A percentile compares a stretch with the other conserved stretches of the same genome.
These are phyloP conservation scores for Hephaestus fuliginosus DNA, from an alignment of 2,797 vertebrate species.

Conservation along the genomic window DNA sequence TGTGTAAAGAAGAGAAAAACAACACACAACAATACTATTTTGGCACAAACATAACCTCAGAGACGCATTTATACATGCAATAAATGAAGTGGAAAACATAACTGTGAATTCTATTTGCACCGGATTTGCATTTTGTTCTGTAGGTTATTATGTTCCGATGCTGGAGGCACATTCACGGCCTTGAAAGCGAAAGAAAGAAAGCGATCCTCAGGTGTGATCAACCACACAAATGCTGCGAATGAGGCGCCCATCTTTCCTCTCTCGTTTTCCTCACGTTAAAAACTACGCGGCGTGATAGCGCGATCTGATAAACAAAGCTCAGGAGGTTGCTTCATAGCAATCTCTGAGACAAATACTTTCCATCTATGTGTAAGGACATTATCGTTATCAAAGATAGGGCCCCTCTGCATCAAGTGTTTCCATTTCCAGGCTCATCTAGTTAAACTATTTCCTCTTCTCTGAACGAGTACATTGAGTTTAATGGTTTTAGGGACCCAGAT, in stretches of 20 bases:
- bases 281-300: not conserved
- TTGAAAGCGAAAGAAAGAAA: not conserved
- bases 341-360: not conserved
- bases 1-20: not conserved
- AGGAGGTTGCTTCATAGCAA: not conserved
- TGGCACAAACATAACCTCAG: not conserved
- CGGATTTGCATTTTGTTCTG: not conserved
- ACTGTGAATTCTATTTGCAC: not conserved
- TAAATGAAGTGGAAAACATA: not conserved
- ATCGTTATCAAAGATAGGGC: not conserved
- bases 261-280: not conserved
- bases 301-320: conserved; percentile 1
- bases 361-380: not conserved
- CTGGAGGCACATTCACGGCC: not conserved
- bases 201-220: conserved; percentile 15
- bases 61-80: not conserved
- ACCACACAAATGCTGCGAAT: conserved; percentile 10
- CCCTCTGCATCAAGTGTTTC: not conserved
- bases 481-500: not conserved
- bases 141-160: not conserved
- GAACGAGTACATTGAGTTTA: not conserved
- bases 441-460: conserved; percentile 14
- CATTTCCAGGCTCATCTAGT: conserved; percentile 15
- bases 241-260: not conserved
- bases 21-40: not conserved